Percentiles rank a stretch among this genome's conserved stretches.
Conservation (phyloP, 2,797 vertebrate genomes). For the Schizopygopsis pylzovi region DNA sequence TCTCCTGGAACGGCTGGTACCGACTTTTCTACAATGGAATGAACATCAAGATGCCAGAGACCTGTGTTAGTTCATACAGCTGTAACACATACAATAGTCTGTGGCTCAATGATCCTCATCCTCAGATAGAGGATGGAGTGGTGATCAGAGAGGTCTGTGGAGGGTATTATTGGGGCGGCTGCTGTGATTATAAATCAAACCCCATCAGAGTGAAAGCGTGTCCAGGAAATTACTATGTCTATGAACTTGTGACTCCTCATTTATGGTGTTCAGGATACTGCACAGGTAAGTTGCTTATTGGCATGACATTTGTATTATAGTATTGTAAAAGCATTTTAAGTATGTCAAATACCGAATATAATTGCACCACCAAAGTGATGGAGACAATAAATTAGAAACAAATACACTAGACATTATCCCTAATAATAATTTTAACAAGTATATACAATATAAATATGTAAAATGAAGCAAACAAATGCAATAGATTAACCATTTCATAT, state of each 20-base stretch:
- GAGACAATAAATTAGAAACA: too few species aligned
- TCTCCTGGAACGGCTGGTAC: constrained; percentile 40
- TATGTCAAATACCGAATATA: too few species aligned
- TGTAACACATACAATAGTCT: fast-evolving
- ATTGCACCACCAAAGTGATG: too few species aligned
- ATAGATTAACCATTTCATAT: too few species aligned
- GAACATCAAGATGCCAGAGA: constrained; percentile 35
- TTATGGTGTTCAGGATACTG: not conserved
- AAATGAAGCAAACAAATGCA: too few species aligned
- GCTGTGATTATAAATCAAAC: not conserved
- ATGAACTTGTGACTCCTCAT: constrained; percentile 3
- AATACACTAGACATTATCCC: too few species aligned
- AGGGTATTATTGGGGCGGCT: fast-evolving
- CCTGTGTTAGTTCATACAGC: not conserved
- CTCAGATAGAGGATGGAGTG: constrained; percentile 28
- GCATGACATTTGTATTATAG: too few species aligned
- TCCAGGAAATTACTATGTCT: not conserved
- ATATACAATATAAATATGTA: too few species aligned
- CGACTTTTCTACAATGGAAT: constrained; percentile 32
- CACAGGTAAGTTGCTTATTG: not conserved
- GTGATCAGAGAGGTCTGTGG: not conserved
- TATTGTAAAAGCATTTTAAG: too few species aligned
- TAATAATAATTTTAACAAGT: too few species aligned
- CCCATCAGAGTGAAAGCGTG: not conserved
- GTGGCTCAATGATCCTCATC: constrained; percentile 25